Evolutionary conservation across 2,888 invertebrate genomes (phyloP).

Genomic region (Oscheius sp.): DNA sequence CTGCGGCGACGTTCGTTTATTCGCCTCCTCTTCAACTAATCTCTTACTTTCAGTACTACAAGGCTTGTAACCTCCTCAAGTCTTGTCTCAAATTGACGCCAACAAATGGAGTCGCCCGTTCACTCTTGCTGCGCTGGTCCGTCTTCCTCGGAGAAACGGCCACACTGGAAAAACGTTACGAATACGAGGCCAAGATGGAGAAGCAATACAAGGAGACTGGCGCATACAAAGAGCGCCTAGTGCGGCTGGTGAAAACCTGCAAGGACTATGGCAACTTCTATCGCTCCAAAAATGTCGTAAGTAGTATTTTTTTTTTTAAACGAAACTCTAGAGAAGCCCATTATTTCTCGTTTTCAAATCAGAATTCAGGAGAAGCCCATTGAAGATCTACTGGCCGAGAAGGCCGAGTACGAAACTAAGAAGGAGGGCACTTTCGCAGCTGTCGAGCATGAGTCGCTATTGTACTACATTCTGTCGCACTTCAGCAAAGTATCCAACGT

Average conservation of each 20-base stretch:
- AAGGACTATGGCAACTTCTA: not conserved
- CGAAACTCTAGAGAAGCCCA: not conserved
- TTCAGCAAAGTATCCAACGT: conserved; percentile 8
- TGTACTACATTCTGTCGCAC: conserved; percentile 6
- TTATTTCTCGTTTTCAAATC: not conserved
- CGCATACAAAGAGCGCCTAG: not conserved
- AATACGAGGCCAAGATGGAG: not conserved
- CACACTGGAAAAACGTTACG: not conserved
- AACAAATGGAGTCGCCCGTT: not conserved
- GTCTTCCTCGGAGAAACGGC: conserved; percentile 23
- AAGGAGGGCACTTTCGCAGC: conserved; percentile 13
- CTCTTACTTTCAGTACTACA: conserved; percentile 27
- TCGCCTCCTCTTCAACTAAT: not conserved
- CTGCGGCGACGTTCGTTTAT: conserved; percentile 17
- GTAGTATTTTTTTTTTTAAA: not conserved
- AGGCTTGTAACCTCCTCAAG: conserved; percentile 13
- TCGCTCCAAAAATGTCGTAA: not conserved
- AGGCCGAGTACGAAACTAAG: not conserved
- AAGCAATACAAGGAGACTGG: not conserved
- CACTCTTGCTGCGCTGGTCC: conserved; percentile 12
- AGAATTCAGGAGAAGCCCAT: not conserved
- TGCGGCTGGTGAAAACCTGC: not conserved
- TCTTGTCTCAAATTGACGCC: not conserved
- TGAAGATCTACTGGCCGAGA: not conserved
- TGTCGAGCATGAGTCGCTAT: conserved; percentile 11